Evolutionary conservation across 2,797 vertebrate genomes (phyloP).

Genomic region (Remorina albescens): DNA sequence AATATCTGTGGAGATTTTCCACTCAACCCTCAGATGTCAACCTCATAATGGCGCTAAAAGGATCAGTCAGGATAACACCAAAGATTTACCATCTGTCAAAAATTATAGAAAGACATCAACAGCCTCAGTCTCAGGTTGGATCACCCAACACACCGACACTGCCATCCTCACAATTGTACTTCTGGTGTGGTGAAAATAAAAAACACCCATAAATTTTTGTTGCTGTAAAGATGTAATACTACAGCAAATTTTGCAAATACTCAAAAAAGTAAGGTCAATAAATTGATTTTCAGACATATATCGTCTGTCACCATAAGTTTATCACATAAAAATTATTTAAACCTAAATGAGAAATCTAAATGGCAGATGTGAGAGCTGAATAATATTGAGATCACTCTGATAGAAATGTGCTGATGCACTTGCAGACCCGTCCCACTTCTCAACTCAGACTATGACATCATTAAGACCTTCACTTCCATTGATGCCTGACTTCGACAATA

Average conservation of each 20-base stretch:
- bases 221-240: neutral
- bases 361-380: conserved; percentile 17
- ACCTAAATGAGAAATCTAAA: conserved; percentile 1
- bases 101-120: neutral
- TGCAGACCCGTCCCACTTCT: conserved; percentile 57
- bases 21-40: neutral
- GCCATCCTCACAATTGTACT: neutral
- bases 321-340: neutral
- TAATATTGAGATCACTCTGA: conserved; percentile 19
- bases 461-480: conserved; percentile 54
- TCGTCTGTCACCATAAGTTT: neutral
- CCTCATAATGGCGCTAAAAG: neutral
- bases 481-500: conserved; percentile 30
- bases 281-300: neutral
- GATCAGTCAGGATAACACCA: neutral
- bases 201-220: neutral
- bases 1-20: neutral
- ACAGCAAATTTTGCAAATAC: neutral
- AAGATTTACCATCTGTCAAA: neutral
- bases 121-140: neutral
- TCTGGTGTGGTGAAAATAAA: neutral
- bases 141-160: neutral
- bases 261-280: too few relatives aligned
- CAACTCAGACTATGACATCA: conserved; percentile 69
- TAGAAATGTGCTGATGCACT: conserved; percentile 56